A percentile compares a stretch with the other conserved stretches of the same genome.
Evolutionary conservation across 2,888 invertebrate species (phyloP).

Genomic region (Anagyrus pseudococci): DNA sequence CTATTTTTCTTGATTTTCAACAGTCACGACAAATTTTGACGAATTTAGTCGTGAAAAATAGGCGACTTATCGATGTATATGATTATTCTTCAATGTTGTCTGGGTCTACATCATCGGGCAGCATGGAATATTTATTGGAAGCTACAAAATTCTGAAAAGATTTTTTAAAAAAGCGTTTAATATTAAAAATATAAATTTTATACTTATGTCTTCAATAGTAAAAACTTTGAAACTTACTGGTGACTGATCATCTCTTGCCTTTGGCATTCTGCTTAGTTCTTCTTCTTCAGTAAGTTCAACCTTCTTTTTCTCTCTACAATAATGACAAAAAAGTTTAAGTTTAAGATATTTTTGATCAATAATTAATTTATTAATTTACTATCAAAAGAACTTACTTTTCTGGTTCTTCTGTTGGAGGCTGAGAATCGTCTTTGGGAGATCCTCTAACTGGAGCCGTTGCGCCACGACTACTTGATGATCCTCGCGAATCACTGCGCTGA

Average conservation of each 20-base stretch:
- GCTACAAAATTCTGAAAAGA: constrained; percentile 73
- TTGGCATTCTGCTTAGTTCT: constrained; percentile 69
- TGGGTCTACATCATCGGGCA: constrained; percentile 73
- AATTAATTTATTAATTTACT: not conserved
- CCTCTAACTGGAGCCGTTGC: constrained; percentile 19
- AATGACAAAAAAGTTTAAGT: not conserved
- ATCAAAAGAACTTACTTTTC: constrained; percentile 28
- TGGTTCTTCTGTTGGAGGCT: constrained; percentile 29
- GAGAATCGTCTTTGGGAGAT: constrained; percentile 26
- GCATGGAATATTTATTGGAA: constrained; percentile 78
- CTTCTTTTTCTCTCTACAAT: constrained; percentile 45
- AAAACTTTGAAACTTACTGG: constrained; percentile 66
- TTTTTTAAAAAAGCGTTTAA: constrained; percentile 1
- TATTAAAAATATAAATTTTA: not conserved
- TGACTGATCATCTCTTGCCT: constrained; percentile 75
- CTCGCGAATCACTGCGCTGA: constrained; percentile 28
- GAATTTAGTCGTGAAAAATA: constrained; percentile 37
- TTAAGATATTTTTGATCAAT: constrained; percentile 1
- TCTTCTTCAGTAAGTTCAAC: constrained; percentile 61
- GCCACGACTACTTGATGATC: constrained; percentile 14
- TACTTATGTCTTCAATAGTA: not conserved
- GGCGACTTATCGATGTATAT: constrained; percentile 29
- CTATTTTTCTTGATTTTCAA: constrained; percentile 19
- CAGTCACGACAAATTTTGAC: constrained; percentile 35
- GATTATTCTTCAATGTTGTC: constrained; percentile 59